phyloP scores from a whole-genome alignment of 23 tunicate genomes.

The Styela clava region DNA sequence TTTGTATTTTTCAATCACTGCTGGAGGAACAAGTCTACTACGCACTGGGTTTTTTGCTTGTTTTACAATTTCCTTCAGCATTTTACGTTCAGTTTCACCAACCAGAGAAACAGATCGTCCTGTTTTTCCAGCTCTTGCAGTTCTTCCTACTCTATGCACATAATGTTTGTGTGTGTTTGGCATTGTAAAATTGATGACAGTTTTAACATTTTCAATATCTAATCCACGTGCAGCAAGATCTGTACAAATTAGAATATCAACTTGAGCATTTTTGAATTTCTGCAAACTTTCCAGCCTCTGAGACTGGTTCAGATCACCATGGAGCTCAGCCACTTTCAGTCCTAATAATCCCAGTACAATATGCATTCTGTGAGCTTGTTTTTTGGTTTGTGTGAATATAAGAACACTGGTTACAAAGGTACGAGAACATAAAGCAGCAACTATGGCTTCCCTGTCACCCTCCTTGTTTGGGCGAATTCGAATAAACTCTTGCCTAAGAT shows the following conservation, averaged over 20 bases:
- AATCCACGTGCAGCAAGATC: constrained; percentile 95
- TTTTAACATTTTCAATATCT: constrained; percentile 90
- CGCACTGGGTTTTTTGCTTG: constrained; percentile 72
- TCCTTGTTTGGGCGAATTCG: constrained; percentile 79
- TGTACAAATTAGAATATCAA: constrained; percentile 83
- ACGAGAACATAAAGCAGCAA: constrained; percentile 77
- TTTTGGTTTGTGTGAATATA: constrained; percentile 91
- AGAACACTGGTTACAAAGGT: constrained; percentile 77
- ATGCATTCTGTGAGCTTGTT: constrained; percentile 95
- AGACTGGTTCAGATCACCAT: constrained; percentile 77
- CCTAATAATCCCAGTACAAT: constrained; percentile 86
- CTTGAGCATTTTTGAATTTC: constrained; percentile 68
- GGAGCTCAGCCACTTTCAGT: constrained; percentile 85
- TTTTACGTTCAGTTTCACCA: constrained; percentile 86
- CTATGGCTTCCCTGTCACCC: constrained; percentile 98
- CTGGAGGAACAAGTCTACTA: constrained; percentile 74
- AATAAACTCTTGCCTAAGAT: constrained; percentile 82
- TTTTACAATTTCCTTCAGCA: constrained; percentile 84
- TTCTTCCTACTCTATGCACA: constrained; percentile 91
- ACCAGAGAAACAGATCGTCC: constrained; percentile 91
- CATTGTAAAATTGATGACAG: constrained; percentile 93
- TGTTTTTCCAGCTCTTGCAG: constrained; percentile 91
- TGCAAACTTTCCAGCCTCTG: constrained; percentile 75
- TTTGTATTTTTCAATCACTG: constrained; percentile 55
- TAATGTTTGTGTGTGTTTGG: constrained; percentile 93